These are phyloP conservation scores for Dynastes grantii DNA, from an alignment of 2,888 invertebrate genomes.

Conservation along the genomic window DNA sequence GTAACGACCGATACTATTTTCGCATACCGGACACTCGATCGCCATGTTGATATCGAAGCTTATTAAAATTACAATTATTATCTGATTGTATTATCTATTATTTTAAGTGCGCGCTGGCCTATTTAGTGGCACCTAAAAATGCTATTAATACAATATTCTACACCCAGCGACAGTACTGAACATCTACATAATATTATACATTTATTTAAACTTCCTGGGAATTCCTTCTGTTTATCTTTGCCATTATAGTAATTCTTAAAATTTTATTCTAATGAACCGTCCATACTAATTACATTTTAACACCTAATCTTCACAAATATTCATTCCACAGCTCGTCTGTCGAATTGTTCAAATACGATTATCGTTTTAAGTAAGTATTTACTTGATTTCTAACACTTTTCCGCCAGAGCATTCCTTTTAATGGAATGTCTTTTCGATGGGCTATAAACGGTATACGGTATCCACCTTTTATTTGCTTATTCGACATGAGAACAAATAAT, in stretches of 20 bases:
- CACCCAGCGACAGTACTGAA: too few relatives aligned
- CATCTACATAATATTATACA: neutral
- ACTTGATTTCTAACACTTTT: conserved; percentile 39
- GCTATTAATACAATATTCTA: too few relatives aligned
- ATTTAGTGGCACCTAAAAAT: too few relatives aligned
- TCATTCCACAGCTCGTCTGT: neutral
- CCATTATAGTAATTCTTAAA: conserved; percentile 22
- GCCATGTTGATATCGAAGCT: too few relatives aligned
- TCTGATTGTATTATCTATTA: too few relatives aligned
- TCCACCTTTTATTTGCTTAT: conserved; percentile 1
- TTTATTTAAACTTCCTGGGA: conserved; percentile 4
- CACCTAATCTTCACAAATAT: neutral
- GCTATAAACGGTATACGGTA: conserved; percentile 19
- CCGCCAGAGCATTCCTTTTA: conserved; percentile 15
- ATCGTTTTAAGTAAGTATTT: conserved; percentile 31
- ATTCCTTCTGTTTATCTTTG: conserved; percentile 15
- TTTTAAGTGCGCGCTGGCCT: too few relatives aligned
- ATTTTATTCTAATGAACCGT: conserved; percentile 19
- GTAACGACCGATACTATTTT: too few relatives aligned
- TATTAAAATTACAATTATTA: too few relatives aligned
- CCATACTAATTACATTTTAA: conserved; percentile 15
- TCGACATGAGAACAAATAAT: conserved; percentile 22
- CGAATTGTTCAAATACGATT: conserved; percentile 35
- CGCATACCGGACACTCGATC: too few relatives aligned
- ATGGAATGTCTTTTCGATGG: conserved; percentile 21